Conservation (phyloP, 2,888 invertebrate genomes). For the Caenorhabditis sp. region DNA sequence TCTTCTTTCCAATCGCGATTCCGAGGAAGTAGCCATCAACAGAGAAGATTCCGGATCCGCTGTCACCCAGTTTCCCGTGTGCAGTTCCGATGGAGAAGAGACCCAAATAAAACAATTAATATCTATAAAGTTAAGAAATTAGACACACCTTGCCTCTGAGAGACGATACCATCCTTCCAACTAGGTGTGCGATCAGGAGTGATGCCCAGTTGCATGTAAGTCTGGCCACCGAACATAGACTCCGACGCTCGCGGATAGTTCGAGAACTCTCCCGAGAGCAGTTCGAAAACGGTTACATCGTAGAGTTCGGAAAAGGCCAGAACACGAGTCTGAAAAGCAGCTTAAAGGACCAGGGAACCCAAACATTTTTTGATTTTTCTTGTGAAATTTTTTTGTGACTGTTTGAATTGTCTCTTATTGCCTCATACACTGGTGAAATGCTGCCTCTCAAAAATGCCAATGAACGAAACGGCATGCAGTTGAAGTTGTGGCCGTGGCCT, state of each 20-base stretch:
- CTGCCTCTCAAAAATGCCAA: too few species aligned
- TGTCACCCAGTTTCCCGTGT: background rate
- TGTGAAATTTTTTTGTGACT: too few species aligned
- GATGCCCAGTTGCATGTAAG: background rate
- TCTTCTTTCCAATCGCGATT: constrained; percentile 5
- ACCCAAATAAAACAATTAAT: constrained; percentile 9
- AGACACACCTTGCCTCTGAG: background rate
- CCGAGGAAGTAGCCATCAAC: constrained; percentile 1
- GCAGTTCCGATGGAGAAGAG: constrained; percentile 9
- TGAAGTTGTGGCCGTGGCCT: too few species aligned
- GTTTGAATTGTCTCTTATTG: too few species aligned
- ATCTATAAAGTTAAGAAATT: constrained; percentile 12
- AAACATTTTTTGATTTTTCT: too few species aligned
- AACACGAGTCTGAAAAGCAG: constrained; percentile 8
- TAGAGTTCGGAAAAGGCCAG: constrained; percentile 1
- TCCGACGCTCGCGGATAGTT: constrained; percentile 3
- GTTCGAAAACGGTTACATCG: constrained; percentile 7
- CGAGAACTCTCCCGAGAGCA: background rate
- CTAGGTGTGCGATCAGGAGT: background rate
- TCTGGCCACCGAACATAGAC: background rate
- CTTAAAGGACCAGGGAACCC: constrained; percentile 5
- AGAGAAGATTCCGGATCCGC: constrained; percentile 2
- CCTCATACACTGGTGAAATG: too few species aligned
- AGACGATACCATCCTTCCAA: background rate
- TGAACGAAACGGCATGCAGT: too few species aligned